Evolutionary conservation across 1,140 invertebrate species (phyloP), one percentile per base, ranked within the genome.

Genomic region (Hermetia illucens): DNA sequence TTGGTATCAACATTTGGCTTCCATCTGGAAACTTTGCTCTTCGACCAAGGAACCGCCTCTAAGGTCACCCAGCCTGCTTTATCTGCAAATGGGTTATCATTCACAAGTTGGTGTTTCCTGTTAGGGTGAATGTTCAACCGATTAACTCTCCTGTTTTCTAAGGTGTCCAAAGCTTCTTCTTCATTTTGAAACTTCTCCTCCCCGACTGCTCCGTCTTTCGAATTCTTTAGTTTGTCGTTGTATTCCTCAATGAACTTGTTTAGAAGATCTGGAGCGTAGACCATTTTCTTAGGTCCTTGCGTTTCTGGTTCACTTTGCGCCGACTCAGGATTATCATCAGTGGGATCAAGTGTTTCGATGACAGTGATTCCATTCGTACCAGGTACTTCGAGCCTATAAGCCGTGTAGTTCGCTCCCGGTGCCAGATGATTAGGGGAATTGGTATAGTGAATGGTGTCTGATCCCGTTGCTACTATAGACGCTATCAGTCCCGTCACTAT

Each of bases 21-120:
- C 80, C 79, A 84, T 52, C 82, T 84, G 5, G 78, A 79, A 34
- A 84, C 75, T 62, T 82, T 81, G 41, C 78, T 81, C 12, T 76
- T 72, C 1, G 78, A 79, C 79, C 79, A 84, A 1, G 79, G 78
- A 5, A 84, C 69, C 1, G 79, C 77, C 36, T 84, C 79, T 27
- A 84, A 55, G 3, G 76, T 77, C 0, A 82, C 78, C 80, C 80
- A 84, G 1, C 77, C 79, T 38, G 75, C 73, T 43, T 74, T 69
- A 44, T 82, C 75, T 38, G 81, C 74, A 41, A 70, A 72, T 2
- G 72, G 68, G 53, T 72, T 64, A n/a, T n/a, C n/a, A n/a, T n/a
- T n/a, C n/a, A 57, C 47, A 70, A 68, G 36, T 74, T 66, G 43
- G 61, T 58, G 42, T 69, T 49, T 27, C 6, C 13, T 21, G 16